These are phyloP conservation scores for Atherinomorus stipes DNA, from an alignment of 2,113 vertebrate species.

Conservation along the genomic window DNA sequence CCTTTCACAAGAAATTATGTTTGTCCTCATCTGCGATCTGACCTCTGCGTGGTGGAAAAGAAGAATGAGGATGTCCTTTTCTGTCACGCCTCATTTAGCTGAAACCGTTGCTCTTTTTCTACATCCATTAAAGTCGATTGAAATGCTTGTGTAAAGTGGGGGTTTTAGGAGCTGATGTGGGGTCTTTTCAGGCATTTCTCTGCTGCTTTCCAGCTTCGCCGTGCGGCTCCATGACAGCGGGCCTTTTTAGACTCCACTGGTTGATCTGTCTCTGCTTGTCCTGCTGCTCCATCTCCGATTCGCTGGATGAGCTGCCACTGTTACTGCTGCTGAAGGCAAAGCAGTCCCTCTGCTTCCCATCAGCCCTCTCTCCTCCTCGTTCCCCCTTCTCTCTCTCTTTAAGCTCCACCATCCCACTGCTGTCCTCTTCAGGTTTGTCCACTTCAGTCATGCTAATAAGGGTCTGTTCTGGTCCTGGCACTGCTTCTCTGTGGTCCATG, in stretches of 20 bases:
- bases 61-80: not conserved
- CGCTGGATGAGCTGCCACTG: conserved; percentile 68
- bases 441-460: conserved; percentile 17
- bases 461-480: conserved; percentile 34
- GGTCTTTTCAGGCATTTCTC: conserved; percentile 51
- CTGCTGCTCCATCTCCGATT: conserved; percentile 68
- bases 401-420: conserved; percentile 17
- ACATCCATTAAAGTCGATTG: conserved; percentile 3
- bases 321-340: conserved; percentile 69
- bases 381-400: conserved; percentile 45
- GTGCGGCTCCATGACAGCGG: conserved; percentile 34
- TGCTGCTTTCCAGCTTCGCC: conserved; percentile 41
- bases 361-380: conserved; percentile 33
- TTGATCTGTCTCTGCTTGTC: conserved; percentile 52
- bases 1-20: not conserved
- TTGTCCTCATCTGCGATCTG: conserved; percentile 3
- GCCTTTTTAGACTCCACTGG: conserved; percentile 70
- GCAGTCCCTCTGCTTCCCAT: conserved; percentile 59
- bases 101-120: not conserved
- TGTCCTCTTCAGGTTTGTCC: conserved; percentile 7
- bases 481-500: conserved; percentile 16
- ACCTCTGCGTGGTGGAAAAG: not conserved
- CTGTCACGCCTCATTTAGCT: not conserved
- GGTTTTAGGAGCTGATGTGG: not conserved
- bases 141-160: not conserved